A percentile compares a stretch with the other conserved stretches of the same genome.
These are phyloP conservation scores for Dryoscopus gambensis DNA, from an alignment of 2,113 vertebrate species.

Conservation along the genomic window DNA sequence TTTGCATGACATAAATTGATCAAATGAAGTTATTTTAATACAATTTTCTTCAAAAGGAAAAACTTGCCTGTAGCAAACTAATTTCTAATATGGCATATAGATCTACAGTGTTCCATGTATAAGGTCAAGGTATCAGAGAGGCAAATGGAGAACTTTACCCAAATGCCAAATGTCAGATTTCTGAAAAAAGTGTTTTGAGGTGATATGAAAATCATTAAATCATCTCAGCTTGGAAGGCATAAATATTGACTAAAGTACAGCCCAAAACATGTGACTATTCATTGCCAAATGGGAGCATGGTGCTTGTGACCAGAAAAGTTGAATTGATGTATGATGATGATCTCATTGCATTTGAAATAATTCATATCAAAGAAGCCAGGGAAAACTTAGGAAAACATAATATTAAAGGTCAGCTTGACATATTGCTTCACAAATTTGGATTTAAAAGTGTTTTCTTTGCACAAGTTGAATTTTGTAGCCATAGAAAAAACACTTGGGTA, in stretches of 20 bases:
- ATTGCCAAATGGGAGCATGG: background rate
- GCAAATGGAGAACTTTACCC: background rate
- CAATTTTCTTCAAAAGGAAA: background rate
- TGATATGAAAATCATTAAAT: background rate
- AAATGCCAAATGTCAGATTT: background rate
- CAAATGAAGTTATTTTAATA: background rate
- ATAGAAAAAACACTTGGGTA: background rate
- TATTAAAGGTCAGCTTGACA: background rate
- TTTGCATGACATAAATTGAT: background rate
- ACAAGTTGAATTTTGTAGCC: background rate
- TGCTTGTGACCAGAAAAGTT: background rate
- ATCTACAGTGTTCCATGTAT: background rate
- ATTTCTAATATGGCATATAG: background rate
- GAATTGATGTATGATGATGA: background rate
- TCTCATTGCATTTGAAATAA: background rate
- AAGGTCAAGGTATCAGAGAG: background rate
- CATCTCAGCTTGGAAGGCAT: background rate
- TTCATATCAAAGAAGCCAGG: background rate
- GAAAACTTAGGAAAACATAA: background rate
- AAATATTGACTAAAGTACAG: background rate
- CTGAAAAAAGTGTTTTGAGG: background rate
- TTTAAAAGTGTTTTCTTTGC: background rate
- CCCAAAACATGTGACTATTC: background rate
- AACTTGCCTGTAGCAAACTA: background rate
- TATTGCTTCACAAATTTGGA: background rate